Evolutionary conservation across 64 coral and sea anemone genomes (phyloP).

Genomic region (Acropora yongei): DNA sequence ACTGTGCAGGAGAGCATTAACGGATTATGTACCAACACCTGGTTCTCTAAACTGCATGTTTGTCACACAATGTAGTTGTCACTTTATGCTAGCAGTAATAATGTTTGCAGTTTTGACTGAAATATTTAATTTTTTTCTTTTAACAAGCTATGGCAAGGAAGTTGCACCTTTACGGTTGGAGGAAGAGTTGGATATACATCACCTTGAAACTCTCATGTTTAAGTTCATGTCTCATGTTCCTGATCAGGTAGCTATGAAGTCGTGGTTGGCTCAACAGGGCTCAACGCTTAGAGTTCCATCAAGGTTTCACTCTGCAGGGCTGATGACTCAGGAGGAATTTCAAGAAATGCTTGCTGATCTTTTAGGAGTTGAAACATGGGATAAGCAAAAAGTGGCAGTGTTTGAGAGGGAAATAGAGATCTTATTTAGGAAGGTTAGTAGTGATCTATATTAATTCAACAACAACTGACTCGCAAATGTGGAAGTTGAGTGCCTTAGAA

Average conservation of each 20-base stretch:
- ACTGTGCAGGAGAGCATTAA: no score
- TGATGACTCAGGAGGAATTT: constrained; percentile 92
- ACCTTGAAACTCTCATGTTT: constrained; percentile 85
- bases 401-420: constrained; percentile 82
- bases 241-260: constrained; percentile 58
- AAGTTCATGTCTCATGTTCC: constrained; percentile 86
- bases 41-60: no score
- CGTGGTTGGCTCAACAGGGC: constrained; percentile 72
- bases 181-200: constrained; percentile 85
- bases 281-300: constrained; percentile 21
- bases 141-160: constrained; percentile 65
- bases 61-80: no score
- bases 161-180: constrained; percentile 83
- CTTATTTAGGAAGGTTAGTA: constrained; percentile 80
- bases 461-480: no score
- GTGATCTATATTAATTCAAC: no score
- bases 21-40: no score
- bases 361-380: constrained; percentile 77
- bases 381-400: constrained; percentile 51
- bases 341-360: constrained; percentile 74
- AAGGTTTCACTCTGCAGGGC: constrained; percentile 50
- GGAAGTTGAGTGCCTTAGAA: no score
- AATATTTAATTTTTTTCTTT: background rate
- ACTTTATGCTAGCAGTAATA: no score
- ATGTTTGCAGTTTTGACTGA: background rate